Evolutionary conservation across 2,797 vertebrate species (phyloP).

Genomic region (Sebastes itinus): DNA sequence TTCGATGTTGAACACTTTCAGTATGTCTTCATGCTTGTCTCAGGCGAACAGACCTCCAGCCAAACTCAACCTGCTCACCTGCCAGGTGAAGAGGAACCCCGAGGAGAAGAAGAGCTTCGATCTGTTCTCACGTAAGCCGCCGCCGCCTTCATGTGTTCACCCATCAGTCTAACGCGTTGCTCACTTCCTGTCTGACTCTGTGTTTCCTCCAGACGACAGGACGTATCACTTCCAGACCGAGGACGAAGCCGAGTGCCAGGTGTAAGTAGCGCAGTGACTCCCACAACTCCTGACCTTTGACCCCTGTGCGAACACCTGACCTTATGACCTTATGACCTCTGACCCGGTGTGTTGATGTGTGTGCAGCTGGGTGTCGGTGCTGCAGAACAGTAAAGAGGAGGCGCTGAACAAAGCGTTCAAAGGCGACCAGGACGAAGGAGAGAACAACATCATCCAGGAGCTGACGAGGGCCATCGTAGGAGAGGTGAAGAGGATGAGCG

Average conservation of each 20-base stretch:
- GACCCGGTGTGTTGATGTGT: neutral
- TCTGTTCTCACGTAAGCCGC: conserved; percentile 93
- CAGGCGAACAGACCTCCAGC: conserved; percentile 93
- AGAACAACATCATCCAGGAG: conserved; percentile 97
- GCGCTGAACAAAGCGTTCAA: conserved; percentile 90
- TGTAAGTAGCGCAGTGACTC: conserved; percentile 85
- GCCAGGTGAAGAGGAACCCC: conserved; percentile 94
- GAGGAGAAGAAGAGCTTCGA: conserved; percentile 98
- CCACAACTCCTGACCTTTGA: fast-evolving
- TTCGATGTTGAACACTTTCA: neutral
- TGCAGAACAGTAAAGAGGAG: conserved; percentile 70
- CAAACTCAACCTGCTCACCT: conserved; percentile 97
- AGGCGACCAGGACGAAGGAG: conserved; percentile 88
- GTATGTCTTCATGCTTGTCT: neutral
- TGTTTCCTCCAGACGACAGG: conserved; percentile 86
- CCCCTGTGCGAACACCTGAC: neutral
- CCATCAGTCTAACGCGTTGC: no score
- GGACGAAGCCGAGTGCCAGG: conserved; percentile 93
- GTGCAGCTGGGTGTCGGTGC: conserved; percentile 69
- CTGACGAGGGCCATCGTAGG: conserved; percentile 94
- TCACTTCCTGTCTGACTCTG: neutral
- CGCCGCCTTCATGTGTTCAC: neutral
- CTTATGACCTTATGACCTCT: neutral
- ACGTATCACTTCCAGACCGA: conserved; percentile 97
- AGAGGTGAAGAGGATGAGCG: conserved; percentile 94